Percentiles rank a stretch among this genome's conserved stretches.
Evolutionary conservation across 2,888 invertebrate genomes (phyloP).

Genomic region (Listrodromus nycthemerus): DNA sequence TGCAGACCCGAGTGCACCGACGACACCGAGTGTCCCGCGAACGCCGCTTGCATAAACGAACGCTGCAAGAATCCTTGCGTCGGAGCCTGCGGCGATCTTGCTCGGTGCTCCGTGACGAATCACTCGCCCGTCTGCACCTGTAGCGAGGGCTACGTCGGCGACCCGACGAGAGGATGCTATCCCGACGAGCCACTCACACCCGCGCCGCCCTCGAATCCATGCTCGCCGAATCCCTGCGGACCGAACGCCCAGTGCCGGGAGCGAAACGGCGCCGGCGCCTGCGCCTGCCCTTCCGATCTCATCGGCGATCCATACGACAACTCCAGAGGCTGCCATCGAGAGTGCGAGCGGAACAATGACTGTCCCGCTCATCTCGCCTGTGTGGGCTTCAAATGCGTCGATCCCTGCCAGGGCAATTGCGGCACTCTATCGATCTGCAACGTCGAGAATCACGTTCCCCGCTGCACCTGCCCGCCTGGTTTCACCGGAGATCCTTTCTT

Average conservation of each 20-base stretch:
- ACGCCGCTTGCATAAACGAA: conserved; percentile 92
- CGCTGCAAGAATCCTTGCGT: conserved; percentile 94
- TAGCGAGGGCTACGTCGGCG: conserved; percentile 92
- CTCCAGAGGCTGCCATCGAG: conserved; percentile 89
- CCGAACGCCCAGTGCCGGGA: conserved; percentile 94
- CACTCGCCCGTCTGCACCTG: conserved; percentile 93
- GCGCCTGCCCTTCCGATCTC: conserved; percentile 91
- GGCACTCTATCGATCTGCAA: conserved; percentile 92
- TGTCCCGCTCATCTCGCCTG: conserved; percentile 91
- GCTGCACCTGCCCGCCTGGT: conserved; percentile 90
- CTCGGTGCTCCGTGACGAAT: conserved; percentile 93
- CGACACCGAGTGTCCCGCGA: conserved; percentile 92
- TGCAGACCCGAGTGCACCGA: conserved; percentile 94
- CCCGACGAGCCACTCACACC: conserved; percentile 69
- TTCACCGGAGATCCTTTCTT: conserved; percentile 94
- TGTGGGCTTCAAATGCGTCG: conserved; percentile 92
- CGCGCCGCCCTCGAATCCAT: conserved; percentile 87
- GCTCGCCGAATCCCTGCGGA: conserved; percentile 93
- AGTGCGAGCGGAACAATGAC: conserved; percentile 92
- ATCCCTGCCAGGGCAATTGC: conserved; percentile 94
- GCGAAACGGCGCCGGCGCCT: conserved; percentile 93
- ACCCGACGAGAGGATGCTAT: conserved; percentile 88
- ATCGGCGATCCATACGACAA: conserved; percentile 93
- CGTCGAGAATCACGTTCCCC: conserved; percentile 92
- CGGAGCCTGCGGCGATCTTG: conserved; percentile 91